Base-by-base conservation (phyloP, 2,797 vertebrate genomes). In the Perodicticus potto region DNA sequence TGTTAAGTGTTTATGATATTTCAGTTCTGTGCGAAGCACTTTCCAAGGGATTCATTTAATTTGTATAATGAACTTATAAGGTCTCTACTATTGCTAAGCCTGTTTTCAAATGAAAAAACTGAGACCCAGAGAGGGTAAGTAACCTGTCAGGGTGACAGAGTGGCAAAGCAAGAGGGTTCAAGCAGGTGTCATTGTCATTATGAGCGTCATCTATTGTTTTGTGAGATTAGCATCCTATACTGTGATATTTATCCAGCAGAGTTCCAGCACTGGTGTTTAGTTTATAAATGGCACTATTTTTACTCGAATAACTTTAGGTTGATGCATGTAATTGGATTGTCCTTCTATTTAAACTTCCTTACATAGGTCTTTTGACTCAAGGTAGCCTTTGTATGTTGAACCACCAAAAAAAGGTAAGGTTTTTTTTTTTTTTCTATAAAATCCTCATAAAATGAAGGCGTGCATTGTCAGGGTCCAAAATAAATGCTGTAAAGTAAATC, bases 41-140 rank as follows among this genome's bases (percentile, higher is more conserved):
- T 84, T 25, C 34, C 5, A 27, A 27, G 86, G 65, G 55, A 92
- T 69, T 49, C 27, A 86, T 40, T 86, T 53, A 78, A 65, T 25
- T 69, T 78, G 67, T 83, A 34, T 88, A n/a, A 72, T 25, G 81
- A 34, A 7, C 32, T 82, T 63, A 45, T 32, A 67, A 76, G 40
- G 45, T 78, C 78, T 40, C 23, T 74, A 70, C 34, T 92, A n/a
- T 32, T 74, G 37, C 70, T 61, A 29, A 40, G 65, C 32, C 25
- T 69, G 1, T 84, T 90, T 94, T 72, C 53, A 84, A 59, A 63
- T 72, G 32, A 86, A 40, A 86, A 95, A 90, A 74, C 1, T n/a
- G 53, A 86, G 23, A 3, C 37, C 67, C 49, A 73, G 9, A 76
- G 37, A 86, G 12, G 3, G 1, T 27, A 80, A 76, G 4, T 57